These are phyloP conservation scores for Petrolisthes manimaculis DNA, from an alignment of 2,888 invertebrate genomes.

Conservation along the genomic window DNA sequence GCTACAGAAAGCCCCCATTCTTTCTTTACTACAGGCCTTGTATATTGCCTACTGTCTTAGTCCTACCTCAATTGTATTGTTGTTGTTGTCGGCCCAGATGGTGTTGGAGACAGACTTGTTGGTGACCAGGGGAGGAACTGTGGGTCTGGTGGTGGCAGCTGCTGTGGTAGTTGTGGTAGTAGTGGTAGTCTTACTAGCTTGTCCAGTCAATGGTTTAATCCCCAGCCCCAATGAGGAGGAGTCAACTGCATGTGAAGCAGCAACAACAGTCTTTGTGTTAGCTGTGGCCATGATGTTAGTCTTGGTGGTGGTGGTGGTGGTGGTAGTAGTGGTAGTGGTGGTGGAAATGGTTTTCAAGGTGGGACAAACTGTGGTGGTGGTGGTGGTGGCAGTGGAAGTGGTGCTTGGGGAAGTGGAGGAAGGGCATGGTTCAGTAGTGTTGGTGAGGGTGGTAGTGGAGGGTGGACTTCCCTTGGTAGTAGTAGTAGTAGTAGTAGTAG, in stretches of 20 bases:
- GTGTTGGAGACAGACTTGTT: neutral
- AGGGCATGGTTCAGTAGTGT: neutral
- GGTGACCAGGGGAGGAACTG: too few relatives aligned
- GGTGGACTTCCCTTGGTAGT: slow-evolving; percentile 27
- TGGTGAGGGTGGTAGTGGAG: neutral
- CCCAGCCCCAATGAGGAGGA: too few relatives aligned
- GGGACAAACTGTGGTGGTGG: slow-evolving; percentile 29
- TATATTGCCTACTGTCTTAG: too few relatives aligned
- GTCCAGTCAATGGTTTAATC: too few relatives aligned
- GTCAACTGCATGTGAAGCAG: too few relatives aligned
- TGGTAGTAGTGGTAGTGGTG: neutral
- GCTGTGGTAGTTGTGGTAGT: neutral
- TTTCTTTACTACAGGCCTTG: too few relatives aligned
- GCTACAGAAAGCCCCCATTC: too few relatives aligned
- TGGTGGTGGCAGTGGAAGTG: neutral
- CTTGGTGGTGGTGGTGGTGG: slow-evolving; percentile 32
- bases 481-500: slow-evolving; percentile 30
- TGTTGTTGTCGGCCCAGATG: neutral
- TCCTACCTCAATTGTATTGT: slow-evolving; percentile 7
- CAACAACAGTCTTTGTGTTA: too few relatives aligned
- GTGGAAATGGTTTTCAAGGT: slow-evolving; percentile 21
- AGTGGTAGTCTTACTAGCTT: neutral
- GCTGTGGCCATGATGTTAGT: slow-evolving; percentile 30
- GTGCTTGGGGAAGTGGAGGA: slow-evolving; percentile 14
- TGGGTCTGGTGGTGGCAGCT: too few relatives aligned